Conservation (phyloP, 2,113 vertebrate genomes). For the Percina caprodes region DNA sequence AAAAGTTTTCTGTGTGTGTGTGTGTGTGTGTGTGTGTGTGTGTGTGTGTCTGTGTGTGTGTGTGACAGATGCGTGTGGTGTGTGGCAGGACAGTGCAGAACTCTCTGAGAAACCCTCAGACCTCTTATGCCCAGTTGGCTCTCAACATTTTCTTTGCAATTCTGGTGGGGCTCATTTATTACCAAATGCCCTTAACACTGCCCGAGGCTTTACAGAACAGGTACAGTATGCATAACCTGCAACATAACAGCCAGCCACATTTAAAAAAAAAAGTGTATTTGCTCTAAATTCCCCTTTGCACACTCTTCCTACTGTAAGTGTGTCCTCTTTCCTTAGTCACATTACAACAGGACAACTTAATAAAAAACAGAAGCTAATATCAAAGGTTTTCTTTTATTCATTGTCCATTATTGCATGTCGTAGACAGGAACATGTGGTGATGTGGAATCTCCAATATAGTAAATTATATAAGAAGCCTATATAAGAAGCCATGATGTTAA, state of each 20-base stretch:
- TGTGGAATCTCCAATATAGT: neutral
- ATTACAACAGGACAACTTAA: neutral
- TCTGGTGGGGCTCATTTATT: slow-evolving; percentile 87
- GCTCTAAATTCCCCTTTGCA: slow-evolving; percentile 12
- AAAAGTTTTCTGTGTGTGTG: slow-evolving; percentile 27
- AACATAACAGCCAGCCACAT: neutral
- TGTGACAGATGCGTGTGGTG: slow-evolving; percentile 80
- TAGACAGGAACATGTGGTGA: neutral
- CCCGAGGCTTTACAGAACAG: slow-evolving; percentile 87
- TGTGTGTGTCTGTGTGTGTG: slow-evolving; percentile 34
- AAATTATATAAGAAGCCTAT: neutral
- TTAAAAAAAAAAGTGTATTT: neutral
- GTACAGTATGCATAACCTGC: slow-evolving; percentile 60
- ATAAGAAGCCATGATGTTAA: neutral
- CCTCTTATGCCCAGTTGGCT: slow-evolving; percentile 82
- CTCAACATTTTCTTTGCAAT: slow-evolving; percentile 82
- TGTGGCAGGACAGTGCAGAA: slow-evolving; percentile 79
- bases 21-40: slow-evolving; percentile 38
- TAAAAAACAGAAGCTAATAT: neutral
- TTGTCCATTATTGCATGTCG: neutral
- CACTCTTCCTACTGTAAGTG: neutral
- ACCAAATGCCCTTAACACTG: slow-evolving; percentile 80
- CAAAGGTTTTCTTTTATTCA: neutral
- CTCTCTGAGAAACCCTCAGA: slow-evolving; percentile 85
- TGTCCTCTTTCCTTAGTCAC: neutral